Percentiles rank a stretch among this genome's conserved stretches.
phyloP scores from a whole-genome alignment of 2,797 vertebrate genomes.

The Poecile montanus region DNA sequence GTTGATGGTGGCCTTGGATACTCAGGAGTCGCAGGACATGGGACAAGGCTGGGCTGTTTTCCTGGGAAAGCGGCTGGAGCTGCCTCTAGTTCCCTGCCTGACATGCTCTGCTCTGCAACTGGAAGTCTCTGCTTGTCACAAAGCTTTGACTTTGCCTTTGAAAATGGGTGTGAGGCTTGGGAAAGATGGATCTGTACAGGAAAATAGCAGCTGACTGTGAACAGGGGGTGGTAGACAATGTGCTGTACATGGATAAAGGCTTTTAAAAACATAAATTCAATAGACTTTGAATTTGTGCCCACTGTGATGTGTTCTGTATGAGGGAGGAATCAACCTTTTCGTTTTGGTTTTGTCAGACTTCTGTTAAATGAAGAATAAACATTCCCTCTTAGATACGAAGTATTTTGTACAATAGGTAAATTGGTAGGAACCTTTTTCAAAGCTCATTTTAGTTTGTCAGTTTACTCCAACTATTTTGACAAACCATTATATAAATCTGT shows the following conservation, averaged over 20 bases:
- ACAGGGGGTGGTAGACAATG: not conserved
- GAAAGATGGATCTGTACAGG: not conserved
- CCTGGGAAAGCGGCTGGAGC: fast-evolving
- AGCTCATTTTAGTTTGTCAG: not conserved
- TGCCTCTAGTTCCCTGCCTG: not conserved
- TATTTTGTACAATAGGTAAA: not conserved
- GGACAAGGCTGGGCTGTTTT: not conserved
- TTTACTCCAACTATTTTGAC: not conserved
- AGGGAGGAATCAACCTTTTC: not conserved
- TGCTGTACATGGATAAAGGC: not conserved
- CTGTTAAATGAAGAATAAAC: not conserved
- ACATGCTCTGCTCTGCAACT: fast-evolving
- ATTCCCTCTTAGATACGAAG: not conserved
- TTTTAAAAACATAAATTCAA: not conserved
- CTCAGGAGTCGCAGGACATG: fast-evolving
- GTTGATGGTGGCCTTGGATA: not conserved
- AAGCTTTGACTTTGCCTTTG: not conserved
- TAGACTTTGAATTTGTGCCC: not conserved
- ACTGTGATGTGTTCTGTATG: not conserved
- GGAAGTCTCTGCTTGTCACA: not conserved
- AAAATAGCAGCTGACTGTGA: not conserved
- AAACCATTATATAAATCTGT: not conserved
- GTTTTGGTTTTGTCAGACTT: not conserved
- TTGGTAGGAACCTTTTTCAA: not conserved
- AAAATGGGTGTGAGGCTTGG: not conserved